Base-by-base conservation (phyloP, 2,113 vertebrate species). In the Nesogale talazaci region DNA sequence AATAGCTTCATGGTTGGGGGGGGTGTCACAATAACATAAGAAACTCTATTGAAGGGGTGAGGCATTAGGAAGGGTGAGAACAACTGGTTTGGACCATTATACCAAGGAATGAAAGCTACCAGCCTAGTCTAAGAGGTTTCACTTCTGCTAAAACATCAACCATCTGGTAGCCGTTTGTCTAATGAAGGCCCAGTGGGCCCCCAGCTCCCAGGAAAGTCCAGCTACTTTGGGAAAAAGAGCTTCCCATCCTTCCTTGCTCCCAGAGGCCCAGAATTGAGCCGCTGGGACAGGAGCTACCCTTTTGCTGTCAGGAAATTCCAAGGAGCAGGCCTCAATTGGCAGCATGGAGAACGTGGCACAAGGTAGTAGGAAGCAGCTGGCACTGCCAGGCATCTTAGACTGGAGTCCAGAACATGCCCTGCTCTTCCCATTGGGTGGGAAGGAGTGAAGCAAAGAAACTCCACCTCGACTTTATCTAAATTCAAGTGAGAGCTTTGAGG, bases 21-120 rank as follows among this genome's bases (percentile, higher is more conserved):
- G 46, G 46, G 10, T 9, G 46, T 52, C 46, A 52, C 46, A 9
- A 52, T 12, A 8, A 52, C 46, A 52, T 52, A 12, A 52, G 46
- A 12, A 52, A 52, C 46, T 52, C 9, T 52, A 52, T 52, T 52
- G 14, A 52, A 52, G 46, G 46, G 46, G 2, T 12, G 46, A 12
- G 46, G 46, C 46, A 52, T 52, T 52, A 52, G 46, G 46, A 52
- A 52, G 46, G 46, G 10, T 6, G 46, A 52, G 46, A 52, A 52
- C 46, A 2, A 52, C 46, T 52, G 99, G 99, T 95, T 98, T 99
- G 98, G 99, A 99, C 97, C 99, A 99, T 96, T 99, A 99, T 77
- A 99, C 99, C 97, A 99, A 99, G 98, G 99, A 99, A 97, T 99
- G 99, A 98, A 99, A 98, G 97, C 98, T 99, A 90, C 99, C 99